Evolutionary conservation across 1,140 invertebrate species (phyloP).

Genomic region (Drosophila suzukii): DNA sequence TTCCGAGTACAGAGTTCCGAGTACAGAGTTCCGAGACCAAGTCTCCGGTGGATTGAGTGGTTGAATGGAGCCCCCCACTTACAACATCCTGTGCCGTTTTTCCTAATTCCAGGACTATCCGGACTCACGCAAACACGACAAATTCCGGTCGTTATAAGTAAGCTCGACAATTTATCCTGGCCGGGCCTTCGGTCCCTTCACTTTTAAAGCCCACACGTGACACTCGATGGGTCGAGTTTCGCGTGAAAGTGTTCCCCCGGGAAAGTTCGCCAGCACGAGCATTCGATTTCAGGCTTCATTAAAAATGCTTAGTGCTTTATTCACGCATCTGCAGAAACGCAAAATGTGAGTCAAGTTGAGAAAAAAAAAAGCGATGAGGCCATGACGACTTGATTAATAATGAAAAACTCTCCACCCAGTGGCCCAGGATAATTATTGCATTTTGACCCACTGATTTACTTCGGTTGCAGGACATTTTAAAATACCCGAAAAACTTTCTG

Average conservation of each 20-base stretch:
- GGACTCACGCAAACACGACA: conserved; percentile 34
- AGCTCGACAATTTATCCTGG: conserved; percentile 53
- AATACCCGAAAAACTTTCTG: conserved; percentile 1
- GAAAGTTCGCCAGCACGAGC: conserved; percentile 19
- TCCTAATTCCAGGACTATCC: conserved; percentile 34
- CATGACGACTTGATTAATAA: conserved; percentile 1
- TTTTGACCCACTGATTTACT: conserved; percentile 7
- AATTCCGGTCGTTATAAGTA: conserved; percentile 64
- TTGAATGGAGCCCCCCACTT: conserved; percentile 1
- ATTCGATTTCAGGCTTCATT: conserved; percentile 76
- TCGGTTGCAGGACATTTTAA: conserved; percentile 5
- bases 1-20: neutral
- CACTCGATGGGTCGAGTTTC: conserved; percentile 35
- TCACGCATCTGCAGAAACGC: conserved; percentile 27
- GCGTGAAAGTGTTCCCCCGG: conserved; percentile 24
- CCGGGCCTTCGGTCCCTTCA: conserved; percentile 1
- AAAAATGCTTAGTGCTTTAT: conserved; percentile 73
- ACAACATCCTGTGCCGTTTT: conserved; percentile 10
- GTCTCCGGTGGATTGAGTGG: conserved; percentile 29
- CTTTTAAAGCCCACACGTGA: conserved; percentile 69
- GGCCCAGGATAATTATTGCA: conserved; percentile 32
- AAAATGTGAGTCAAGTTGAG: neutral
- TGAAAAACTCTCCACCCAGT: conserved; percentile 5
- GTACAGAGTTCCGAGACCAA: neutral
- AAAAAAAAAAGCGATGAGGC: neutral